Percentiles rank a stretch among this genome's conserved stretches.
Evolutionary conservation across 2,888 invertebrate species (phyloP).

Genomic region (Beris morrisii): DNA sequence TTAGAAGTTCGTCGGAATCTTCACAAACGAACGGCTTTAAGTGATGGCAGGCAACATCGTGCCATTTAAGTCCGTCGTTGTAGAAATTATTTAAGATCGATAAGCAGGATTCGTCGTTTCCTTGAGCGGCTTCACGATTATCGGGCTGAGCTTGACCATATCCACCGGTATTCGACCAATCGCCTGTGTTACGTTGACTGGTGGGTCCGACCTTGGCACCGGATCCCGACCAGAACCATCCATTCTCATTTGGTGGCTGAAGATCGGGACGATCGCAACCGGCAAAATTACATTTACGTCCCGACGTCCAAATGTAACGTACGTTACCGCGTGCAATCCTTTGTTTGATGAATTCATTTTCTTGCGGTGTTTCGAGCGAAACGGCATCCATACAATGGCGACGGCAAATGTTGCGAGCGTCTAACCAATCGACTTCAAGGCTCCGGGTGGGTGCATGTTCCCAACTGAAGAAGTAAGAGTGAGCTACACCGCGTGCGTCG

Average conservation of each 20-base stretch:
- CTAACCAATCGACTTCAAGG: constrained; percentile 87
- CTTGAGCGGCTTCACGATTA: constrained; percentile 88
- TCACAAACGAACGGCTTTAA: constrained; percentile 88
- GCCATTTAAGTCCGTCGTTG: constrained; percentile 85
- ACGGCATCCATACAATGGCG: constrained; percentile 94
- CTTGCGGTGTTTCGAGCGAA: constrained; percentile 84
- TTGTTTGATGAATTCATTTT: constrained; percentile 88
- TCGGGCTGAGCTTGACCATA: constrained; percentile 87
- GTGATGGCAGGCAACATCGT: constrained; percentile 85
- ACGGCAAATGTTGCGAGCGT: constrained; percentile 87
- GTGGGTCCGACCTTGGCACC: constrained; percentile 90
- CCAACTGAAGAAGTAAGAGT: constrained; percentile 94
- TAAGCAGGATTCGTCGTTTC: constrained; percentile 88
- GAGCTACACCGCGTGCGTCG: constrained; percentile 83
- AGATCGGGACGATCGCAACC: constrained; percentile 82
- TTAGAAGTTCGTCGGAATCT: constrained; percentile 85
- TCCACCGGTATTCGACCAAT: constrained; percentile 88
- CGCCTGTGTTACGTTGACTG: constrained; percentile 83
- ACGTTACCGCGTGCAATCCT: constrained; percentile 77
- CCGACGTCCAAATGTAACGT: constrained; percentile 88
- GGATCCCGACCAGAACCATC: constrained; percentile 94
- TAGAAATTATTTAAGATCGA: constrained; percentile 91
- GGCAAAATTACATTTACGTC: constrained; percentile 89
- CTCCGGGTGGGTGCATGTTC: constrained; percentile 80
- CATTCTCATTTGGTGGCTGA: constrained; percentile 82